phyloP scores from a whole-genome alignment of 2,888 invertebrate genomes.

The Ochropleura leucogaster region DNA sequence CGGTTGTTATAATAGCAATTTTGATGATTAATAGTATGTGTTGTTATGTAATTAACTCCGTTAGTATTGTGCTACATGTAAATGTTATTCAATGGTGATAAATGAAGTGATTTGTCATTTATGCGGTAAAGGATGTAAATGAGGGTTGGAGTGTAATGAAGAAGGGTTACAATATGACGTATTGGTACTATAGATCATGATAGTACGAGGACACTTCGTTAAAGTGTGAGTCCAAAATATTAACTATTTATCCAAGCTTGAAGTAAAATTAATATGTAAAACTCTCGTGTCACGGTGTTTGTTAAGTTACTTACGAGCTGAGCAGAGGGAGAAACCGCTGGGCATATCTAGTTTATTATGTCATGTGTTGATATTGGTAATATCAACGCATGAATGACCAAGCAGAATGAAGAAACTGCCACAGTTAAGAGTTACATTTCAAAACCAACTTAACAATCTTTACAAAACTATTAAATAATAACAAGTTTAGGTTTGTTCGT shows the following conservation, averaged over 20 bases:
- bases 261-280: not conserved
- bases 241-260: not conserved
- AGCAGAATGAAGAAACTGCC: not conserved
- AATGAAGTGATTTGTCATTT: slow-evolving; percentile 31
- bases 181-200: not conserved
- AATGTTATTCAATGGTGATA: slow-evolving; percentile 14
- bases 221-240: not conserved
- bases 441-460: not conserved
- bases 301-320: too few species aligned
- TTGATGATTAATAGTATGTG: slow-evolving; percentile 33
- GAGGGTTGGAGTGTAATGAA: not conserved
- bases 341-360: too few species aligned
- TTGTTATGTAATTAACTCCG: slow-evolving; percentile 41
- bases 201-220: not conserved
- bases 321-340: too few species aligned
- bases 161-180: not conserved
- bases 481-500: not conserved
- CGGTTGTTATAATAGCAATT: slow-evolving; percentile 31
- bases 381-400: not conserved
- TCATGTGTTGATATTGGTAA: too few species aligned
- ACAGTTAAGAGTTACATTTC: not conserved
- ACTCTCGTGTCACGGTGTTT: not conserved
- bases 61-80: slow-evolving; percentile 22
- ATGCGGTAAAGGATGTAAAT: slow-evolving; percentile 15
- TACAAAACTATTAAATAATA: not conserved